Base-by-base conservation (phyloP, 2,113 vertebrate species). In the Xyrauchen texanus region DNA sequence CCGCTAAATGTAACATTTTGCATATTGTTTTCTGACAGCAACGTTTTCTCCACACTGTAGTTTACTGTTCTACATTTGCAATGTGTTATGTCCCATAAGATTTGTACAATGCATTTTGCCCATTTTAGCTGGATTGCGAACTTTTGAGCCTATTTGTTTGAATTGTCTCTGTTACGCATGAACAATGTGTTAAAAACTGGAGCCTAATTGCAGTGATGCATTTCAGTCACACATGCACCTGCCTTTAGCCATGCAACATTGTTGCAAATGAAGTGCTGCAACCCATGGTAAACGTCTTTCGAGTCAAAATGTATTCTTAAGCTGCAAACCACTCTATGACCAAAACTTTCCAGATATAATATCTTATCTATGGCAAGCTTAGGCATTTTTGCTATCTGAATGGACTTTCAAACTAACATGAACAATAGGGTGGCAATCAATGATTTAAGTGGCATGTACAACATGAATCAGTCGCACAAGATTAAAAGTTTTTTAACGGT, bases 331-430 rank as follows among this genome's bases (percentile, higher is more conserved):
- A 57, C 12, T 44, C 44, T 57, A n/a, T 5, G 5, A 58, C 7
- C 10, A 13, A 11, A 52, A 44, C 51, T 55, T 69, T 12, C 47
- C 34, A 7, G 55, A n/a, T n/a, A 70, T 15, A 57, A 8, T 55
- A 44, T n/a, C 52, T 57, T 44, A 44, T 55, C 44, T 70, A 70
- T 45, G 52, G n/a, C 52, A n/a, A n/a, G 21, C 52, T 45, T 44
- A 9, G 21, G 9, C 8, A 51, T 6, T 12, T 57, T 70, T 57
- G 51, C 42, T 70, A 57, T 57, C 68, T 0, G 16, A n/a, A 70
- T 57, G 68, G 52, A 70, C 68, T 70, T 55, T 70, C 12, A 44
- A 55, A 57, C 68, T 57, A 9, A 68, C 66, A 68, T 16, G 5
- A 52, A 68, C 15, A 51, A 6, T 11, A 13, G 12, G 13, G 13